A percentile compares a stretch with the other conserved stretches of the same genome.
These are phyloP conservation scores for Acleris cristana DNA, from an alignment of 2,888 invertebrate species.

Conservation along the genomic window DNA sequence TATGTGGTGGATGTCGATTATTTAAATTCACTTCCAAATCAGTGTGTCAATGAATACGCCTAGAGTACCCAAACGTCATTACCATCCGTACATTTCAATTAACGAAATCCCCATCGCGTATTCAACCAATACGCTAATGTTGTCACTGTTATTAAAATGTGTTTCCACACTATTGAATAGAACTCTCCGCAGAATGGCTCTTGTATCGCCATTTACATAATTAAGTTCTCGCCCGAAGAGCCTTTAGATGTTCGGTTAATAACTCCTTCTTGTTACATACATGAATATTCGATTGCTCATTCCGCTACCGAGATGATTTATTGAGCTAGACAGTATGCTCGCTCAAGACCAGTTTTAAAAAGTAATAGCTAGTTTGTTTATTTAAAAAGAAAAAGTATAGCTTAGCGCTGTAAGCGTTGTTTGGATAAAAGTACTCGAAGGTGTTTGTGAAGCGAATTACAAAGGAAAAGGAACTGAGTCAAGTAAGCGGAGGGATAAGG, in stretches of 20 bases:
- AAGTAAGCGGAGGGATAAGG: constrained; percentile 19
- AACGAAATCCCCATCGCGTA: constrained; percentile 22
- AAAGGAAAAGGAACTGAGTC: constrained; percentile 21
- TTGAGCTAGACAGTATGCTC: constrained; percentile 40
- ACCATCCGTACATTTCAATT: constrained; percentile 26
- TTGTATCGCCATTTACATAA: constrained; percentile 63
- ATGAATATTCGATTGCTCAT: constrained; percentile 68
- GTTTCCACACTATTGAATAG: constrained; percentile 37
- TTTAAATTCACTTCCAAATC: neutral
- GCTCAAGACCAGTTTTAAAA: constrained; percentile 34
- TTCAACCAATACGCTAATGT: constrained; percentile 25
- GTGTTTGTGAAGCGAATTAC: constrained; percentile 28
- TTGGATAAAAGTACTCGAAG: constrained; percentile 13
- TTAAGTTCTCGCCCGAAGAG: constrained; percentile 59
- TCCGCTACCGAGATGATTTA: constrained; percentile 54
- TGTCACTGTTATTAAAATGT: constrained; percentile 37
- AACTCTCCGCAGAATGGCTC: constrained; percentile 46
- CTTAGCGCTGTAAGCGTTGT: constrained; percentile 7
- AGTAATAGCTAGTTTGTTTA: constrained; percentile 34
- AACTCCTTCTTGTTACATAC: constrained; percentile 56
- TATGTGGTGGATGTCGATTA: no score
- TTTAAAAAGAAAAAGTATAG: constrained; percentile 25
- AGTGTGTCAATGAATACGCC: constrained; percentile 12
- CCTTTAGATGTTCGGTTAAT: constrained; percentile 58
- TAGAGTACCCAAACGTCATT: constrained; percentile 10